Base-by-base conservation (phyloP, 2,113 vertebrate species). In the Uropsilus gracilis region DNA sequence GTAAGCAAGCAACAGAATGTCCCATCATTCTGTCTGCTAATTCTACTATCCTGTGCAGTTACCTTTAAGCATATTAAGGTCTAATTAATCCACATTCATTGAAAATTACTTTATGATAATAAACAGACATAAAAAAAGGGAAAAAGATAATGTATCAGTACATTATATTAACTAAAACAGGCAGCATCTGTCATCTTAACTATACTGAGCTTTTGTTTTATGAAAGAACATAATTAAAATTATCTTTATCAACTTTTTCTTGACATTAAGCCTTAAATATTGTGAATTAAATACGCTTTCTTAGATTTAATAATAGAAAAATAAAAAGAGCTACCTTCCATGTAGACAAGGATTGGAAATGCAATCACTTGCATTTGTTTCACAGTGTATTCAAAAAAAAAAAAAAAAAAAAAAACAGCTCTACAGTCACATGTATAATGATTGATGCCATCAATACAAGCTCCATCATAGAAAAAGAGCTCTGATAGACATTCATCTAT, bases 301-400 rank as follows among this genome's bases (percentile, higher is more conserved):
- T 85, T 80, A 14, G 39, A 95, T 16, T 94, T 95, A 95, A 87
- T 93, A 98, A 94, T 76, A 96, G 77, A 97, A 97, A 94, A 97
- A 96, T 86, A 96, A 97, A 97, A 97, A 97, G 90, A 97, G 44
- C 24, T 24, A 98, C 99, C 98, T 99, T 98, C 98, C 99, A 88
- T 98, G 98, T 96, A 99, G 98, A 98, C 98, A 99, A 94, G 98
- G 98, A 78, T 97, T 98, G 96, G 99, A 98, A 95, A 97, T 85
- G 96, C 98, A 99, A 95, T 99, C 98, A 71, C 99, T 98, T 97
- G 97, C 95, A 97, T 99, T 98, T 93, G 75, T 97, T 95, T 99
- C 98, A 32, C 98, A 99, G 97, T 97, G 97, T 86, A 89, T 96
- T 89, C 98, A 98, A 0, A 81, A 96, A 97, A 99, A 99, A 66